Percentiles rank a stretch among this genome's conserved stretches.
Conservation (phyloP, 2,888 invertebrate species). For the Coremacera marginata region DNA sequence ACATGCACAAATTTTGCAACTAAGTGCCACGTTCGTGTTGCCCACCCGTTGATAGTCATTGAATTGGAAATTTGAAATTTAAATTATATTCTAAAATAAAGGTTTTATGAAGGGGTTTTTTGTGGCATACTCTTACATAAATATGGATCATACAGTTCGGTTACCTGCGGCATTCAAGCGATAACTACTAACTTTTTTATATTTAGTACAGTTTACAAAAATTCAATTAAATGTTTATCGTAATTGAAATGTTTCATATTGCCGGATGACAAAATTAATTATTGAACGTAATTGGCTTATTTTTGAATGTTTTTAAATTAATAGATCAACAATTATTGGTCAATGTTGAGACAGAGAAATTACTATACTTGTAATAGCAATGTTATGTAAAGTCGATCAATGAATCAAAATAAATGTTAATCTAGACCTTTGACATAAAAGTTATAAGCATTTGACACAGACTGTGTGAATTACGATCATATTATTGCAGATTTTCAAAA, state of each 20-base stretch:
- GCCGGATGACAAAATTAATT: too few species aligned
- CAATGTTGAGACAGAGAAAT: neutral
- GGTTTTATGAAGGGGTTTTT: neutral
- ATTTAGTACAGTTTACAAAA: too few species aligned
- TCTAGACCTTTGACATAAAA: too few species aligned
- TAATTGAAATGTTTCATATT: too few species aligned
- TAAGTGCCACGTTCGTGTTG: neutral
- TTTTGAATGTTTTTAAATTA: neutral
- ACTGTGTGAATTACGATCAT: too few species aligned
- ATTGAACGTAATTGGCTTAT: neutral
- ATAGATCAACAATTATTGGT: neutral
- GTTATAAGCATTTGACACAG: too few species aligned
- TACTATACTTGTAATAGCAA: neutral
- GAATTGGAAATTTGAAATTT: conserved; percentile 26
- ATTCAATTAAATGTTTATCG: too few species aligned
- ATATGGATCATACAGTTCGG: conserved; percentile 3
- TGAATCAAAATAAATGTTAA: too few species aligned
- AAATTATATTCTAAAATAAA: conserved; percentile 14
- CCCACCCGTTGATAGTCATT: neutral
- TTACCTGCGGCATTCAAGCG: neutral
- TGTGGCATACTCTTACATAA: too few species aligned
- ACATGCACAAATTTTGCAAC: neutral
- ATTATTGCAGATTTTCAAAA: too few species aligned
- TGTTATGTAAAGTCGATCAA: too few species aligned
- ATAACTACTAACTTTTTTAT: too few species aligned